Evolutionary conservation across 2,888 invertebrate genomes (phyloP), one percentile per base, ranked within the genome.

Genomic region (Orgyia antiqua): DNA sequence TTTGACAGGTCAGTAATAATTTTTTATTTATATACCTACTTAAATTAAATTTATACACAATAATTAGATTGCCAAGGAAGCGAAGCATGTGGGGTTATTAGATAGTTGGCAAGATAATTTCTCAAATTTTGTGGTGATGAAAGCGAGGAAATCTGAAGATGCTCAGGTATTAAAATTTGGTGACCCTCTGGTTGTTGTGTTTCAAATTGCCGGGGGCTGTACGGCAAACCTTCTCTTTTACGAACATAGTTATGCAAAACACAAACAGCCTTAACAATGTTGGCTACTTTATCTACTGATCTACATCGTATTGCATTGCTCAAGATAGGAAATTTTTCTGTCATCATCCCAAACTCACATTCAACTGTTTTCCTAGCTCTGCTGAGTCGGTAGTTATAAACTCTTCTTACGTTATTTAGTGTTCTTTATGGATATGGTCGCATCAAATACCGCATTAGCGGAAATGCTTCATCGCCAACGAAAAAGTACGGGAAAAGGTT

Each of bases 1-100:
- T 15, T 39, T 57, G 49, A 39, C 61, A 45, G 54, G 63, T 62
- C 37, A 36, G 36, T 36, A n/a, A n/a, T n/a, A n/a, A n/a, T n/a
- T n/a, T n/a, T n/a, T n/a, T n/a, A n/a, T n/a, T n/a, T n/a, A n/a
- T n/a, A n/a, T n/a, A n/a, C n/a, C n/a, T n/a, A n/a, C n/a, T n/a
- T n/a, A n/a, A n/a, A n/a, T n/a, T n/a, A n/a, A n/a, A n/a, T n/a
- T n/a, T n/a, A n/a, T n/a, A n/a, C n/a, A n/a, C n/a, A n/a, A n/a
- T n/a, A n/a, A n/a, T n/a, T n/a, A n/a, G n/a, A n/a, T n/a, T n/a
- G n/a, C n/a, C n/a, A n/a, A n/a, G n/a, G n/a, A n/a, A n/a, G n/a
- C n/a, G n/a, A n/a, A n/a, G n/a, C n/a, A n/a, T n/a, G n/a, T n/a
- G n/a, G n/a, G n/a, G n/a, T n/a, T n/a, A n/a, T n/a, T n/a, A n/a